A percentile compares a stretch with the other conserved stretches of the same genome.
phyloP scores from a whole-genome alignment of 2,797 vertebrate genomes.

The Lacerta bilineata region DNA sequence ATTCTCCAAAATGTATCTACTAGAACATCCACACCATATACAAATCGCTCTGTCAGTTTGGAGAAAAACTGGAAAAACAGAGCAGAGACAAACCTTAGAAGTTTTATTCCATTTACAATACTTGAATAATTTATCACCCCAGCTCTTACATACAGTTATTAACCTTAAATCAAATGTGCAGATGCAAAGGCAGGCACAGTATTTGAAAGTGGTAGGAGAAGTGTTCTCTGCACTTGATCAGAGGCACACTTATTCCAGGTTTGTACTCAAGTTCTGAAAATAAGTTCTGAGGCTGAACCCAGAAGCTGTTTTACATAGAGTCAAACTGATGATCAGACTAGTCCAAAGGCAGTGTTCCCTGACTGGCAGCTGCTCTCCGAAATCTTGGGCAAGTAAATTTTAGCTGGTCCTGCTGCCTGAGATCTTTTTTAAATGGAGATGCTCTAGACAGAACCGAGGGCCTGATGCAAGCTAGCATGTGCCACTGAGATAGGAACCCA shows the following conservation, averaged over 20 bases:
- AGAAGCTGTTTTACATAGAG: too few species aligned
- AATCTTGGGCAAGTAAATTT: not conserved
- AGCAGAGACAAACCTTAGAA: conserved; percentile 36
- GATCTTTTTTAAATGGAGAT: not conserved
- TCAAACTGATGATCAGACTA: not conserved
- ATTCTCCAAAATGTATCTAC: conserved; percentile 94
- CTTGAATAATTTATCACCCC: not conserved
- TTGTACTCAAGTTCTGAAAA: not conserved
- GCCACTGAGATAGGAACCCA: too few species aligned
- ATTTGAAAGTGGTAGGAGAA: not conserved
- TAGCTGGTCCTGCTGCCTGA: not conserved
- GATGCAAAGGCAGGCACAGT: not conserved
- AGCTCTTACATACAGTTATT: not conserved
- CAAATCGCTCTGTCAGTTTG: conserved; percentile 93
- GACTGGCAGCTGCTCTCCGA: not conserved
- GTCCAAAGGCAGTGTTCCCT: too few species aligned
- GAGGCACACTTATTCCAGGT: not conserved
- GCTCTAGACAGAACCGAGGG: not conserved
- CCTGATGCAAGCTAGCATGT: too few species aligned
- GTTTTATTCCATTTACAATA: not conserved
- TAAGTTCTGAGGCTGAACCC: not conserved
- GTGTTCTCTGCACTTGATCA: not conserved
- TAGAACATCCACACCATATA: conserved; percentile 92
- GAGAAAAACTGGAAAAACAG: conserved; percentile 89
- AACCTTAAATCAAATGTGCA: not conserved